phyloP scores from a whole-genome alignment of 1,140 invertebrate genomes.

The Procambarus virginalis region DNA sequence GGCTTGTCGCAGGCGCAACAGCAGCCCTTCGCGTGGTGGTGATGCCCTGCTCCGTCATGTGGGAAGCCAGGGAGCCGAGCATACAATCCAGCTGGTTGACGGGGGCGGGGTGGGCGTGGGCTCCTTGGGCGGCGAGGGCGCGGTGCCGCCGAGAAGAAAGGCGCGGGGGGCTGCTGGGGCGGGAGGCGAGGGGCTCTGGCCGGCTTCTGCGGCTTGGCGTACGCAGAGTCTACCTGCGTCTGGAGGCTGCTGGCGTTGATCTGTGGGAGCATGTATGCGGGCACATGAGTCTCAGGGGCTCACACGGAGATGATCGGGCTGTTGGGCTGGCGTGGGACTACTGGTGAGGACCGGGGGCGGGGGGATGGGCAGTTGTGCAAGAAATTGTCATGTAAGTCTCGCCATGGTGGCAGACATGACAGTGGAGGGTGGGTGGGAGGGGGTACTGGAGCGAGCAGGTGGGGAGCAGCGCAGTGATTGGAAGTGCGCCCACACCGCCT shows the following conservation, averaged over 20 bases:
- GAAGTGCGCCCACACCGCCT: no score
- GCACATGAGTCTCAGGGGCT: no score
- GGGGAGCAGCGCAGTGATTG: no score
- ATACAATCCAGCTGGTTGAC: conserved; percentile 89
- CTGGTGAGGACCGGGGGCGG: no score
- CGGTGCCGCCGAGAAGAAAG: conserved; percentile 71
- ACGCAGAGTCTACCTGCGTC: conserved; percentile 81
- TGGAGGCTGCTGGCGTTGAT: conserved; percentile 79
- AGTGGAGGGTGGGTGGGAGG: no score
- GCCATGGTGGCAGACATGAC: no score
- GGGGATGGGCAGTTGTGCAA: no score
- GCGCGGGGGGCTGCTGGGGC: conserved; percentile 73
- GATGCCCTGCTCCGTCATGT: conserved; percentile 97
- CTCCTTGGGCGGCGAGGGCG: conserved; percentile 75
- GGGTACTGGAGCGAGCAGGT: no score
- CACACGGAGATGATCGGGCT: background rate
- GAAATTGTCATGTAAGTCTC: no score
- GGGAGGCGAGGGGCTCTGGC: conserved; percentile 74
- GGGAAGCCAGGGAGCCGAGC: conserved; percentile 90
- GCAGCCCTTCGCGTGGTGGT: conserved; percentile 97
- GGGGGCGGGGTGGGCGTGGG: conserved; percentile 69
- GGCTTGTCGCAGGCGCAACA: conserved; percentile 98
- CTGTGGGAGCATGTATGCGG: conserved; percentile 72
- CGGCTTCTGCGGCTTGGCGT: conserved; percentile 83
- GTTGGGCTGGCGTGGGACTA: background rate